Evolutionary conservation across 2,888 invertebrate genomes (phyloP), one percentile per base, ranked within the genome.

Genomic region (Thymelicus lineola): DNA sequence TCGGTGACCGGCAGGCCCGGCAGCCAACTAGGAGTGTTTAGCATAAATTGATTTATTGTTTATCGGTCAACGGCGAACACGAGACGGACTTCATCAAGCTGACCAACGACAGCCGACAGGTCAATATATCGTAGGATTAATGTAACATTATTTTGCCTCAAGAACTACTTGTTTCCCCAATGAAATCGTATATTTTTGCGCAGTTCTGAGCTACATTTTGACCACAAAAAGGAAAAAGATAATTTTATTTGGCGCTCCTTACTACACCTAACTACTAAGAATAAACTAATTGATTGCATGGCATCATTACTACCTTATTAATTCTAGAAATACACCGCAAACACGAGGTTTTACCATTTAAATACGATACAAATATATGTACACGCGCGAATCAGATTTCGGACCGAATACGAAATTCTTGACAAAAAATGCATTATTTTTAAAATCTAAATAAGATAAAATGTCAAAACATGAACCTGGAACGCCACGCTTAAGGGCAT

Each of bases 11-110:
- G 68, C 70, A 68, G 55, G 46, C 67, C 72, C 71, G 70, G 68
- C 70, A 68, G 58, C 46, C 67, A 74, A 73, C 73, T 72, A 75
- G 71, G 70, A 73, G 72, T 73, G 67, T 75, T 78, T 74, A 77
- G 73, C 71, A 75, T 72, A 77, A 76, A 77, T 77, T 78, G 75
- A 78, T 77, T 76, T 78, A 78, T 75, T 68, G 75, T 72, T 66
- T 72, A 73, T 71, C 74, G 73, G 75, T 73, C 74, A 75, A 65
- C 72, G 72, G 72, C 71, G 62, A 71, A 64, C 68, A 73, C 72
- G 68, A 73, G 74, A 74, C 75, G 50, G 66, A 72, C 70, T 75
- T 61, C 66, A 72, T 73, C 72, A 73, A 71, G 71, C 66, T 48
- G 64, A 70, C 58, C 68, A 65, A 59, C 69, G 74, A 73, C 73